Evolutionary conservation across 2,888 invertebrate genomes (phyloP).

Genomic region (Acheta domesticus): DNA sequence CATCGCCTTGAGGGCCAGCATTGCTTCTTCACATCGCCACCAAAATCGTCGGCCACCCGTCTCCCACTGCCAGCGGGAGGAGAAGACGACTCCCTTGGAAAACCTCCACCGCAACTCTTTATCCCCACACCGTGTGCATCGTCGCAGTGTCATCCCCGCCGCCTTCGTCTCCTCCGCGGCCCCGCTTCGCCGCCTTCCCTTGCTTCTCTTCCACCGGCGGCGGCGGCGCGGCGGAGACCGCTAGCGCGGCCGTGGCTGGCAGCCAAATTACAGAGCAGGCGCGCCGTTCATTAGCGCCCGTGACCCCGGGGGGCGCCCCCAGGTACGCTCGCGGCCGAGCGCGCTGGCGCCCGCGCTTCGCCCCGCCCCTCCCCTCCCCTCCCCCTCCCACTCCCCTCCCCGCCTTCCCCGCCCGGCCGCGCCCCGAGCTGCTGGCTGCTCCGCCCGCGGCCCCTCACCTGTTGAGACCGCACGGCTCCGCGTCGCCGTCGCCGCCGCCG

Average conservation of each 20-base stretch:
- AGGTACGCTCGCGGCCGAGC: background rate
- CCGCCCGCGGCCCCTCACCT: background rate
- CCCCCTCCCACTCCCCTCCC: no score
- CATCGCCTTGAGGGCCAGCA: no score
- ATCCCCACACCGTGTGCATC: background rate
- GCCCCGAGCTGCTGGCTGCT: background rate
- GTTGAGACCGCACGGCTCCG: background rate
- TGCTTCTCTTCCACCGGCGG: no score
- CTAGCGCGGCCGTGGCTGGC: background rate
- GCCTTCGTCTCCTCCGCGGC: background rate
- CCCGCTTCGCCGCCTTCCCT: no score
- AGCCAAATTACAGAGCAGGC: conserved; percentile 9
- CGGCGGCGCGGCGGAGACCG: background rate
- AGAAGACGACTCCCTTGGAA: no score
- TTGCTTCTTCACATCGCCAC: no score
- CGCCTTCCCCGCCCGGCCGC: background rate
- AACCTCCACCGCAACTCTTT: background rate
- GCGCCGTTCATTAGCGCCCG: conserved; percentile 18
- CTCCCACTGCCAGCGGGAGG: no score
- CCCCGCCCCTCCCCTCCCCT: no score
- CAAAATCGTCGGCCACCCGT: no score
- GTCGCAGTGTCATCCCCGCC: background rate
- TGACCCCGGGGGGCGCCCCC: background rate
- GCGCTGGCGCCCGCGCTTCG: background rate
- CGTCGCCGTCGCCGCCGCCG: background rate